phyloP scores from a whole-genome alignment of 2,113 vertebrate genomes.

The Platysternon megacephalum region DNA sequence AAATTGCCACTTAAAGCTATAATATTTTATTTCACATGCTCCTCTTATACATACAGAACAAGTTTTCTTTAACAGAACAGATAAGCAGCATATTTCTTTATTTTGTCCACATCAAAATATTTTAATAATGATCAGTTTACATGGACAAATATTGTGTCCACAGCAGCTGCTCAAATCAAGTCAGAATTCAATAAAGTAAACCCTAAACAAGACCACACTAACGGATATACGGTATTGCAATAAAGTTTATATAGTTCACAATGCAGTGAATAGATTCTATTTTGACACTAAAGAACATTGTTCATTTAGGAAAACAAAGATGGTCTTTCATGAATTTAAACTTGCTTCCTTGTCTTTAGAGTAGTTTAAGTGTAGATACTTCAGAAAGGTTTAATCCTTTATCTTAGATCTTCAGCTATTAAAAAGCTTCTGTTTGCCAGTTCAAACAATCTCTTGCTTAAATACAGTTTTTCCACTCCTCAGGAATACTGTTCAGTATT shows the following conservation, averaged over 20 bases:
- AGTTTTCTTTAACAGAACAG: not conserved
- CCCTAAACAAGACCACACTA: conserved; percentile 5
- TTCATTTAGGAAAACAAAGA: conserved; percentile 72
- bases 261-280: conserved; percentile 24
- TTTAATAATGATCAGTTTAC: not conserved
- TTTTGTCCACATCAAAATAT: not conserved
- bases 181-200: conserved; percentile 28
- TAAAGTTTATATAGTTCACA: conserved; percentile 32
- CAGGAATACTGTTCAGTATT: conserved; percentile 76
- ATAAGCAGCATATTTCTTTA: not conserved
- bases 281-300: conserved; percentile 36
- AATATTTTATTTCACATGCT: conserved; percentile 17
- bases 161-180: conserved; percentile 2
- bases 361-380: conserved; percentile 63
- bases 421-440: conserved; percentile 83
- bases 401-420: conserved; percentile 81
- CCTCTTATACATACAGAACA: not conserved
- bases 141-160: not conserved
- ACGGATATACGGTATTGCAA: not conserved
- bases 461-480: conserved; percentile 82
- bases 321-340: conserved; percentile 66
- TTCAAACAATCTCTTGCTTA: conserved; percentile 80
- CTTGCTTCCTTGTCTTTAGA: conserved; percentile 65
- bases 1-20: not conserved
- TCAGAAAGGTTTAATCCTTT: conserved; percentile 73